Evolutionary conservation across 1,140 invertebrate species (phyloP).

Genomic region (Solenopsis invicta): DNA sequence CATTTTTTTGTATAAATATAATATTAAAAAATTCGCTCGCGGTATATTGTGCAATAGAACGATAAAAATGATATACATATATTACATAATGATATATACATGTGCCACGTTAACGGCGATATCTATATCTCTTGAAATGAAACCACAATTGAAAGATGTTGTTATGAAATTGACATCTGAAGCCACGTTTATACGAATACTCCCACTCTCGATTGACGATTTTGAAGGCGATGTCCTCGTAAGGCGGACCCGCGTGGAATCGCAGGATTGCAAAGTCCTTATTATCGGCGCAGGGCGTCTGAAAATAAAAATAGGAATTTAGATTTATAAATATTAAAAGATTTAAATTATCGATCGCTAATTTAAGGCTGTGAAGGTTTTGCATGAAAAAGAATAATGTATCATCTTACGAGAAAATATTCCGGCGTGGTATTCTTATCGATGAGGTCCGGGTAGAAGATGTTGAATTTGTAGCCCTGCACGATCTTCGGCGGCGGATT

Average conservation of each 20-base stretch:
- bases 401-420: slow-evolving; percentile 94
- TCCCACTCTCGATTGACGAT: slow-evolving; percentile 99
- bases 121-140: slow-evolving; percentile 99
- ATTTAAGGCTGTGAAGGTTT: background rate
- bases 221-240: slow-evolving; percentile 99
- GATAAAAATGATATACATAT: background rate
- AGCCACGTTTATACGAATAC: slow-evolving; percentile 99
- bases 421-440: slow-evolving; percentile 97
- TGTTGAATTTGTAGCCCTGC: slow-evolving; percentile 99
- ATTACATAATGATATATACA: slow-evolving; percentile 47
- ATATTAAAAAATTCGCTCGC: background rate
- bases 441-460: slow-evolving; percentile 99
- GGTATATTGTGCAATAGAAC: background rate
- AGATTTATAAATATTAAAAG: slow-evolving; percentile 4
- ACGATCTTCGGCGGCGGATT: slow-evolving; percentile 99
- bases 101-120: slow-evolving; percentile 92
- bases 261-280: slow-evolving; percentile 97
- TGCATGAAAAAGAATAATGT: background rate
- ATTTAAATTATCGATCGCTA: background rate
- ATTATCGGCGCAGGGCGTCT: slow-evolving; percentile 97
- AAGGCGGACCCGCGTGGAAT: slow-evolving; percentile 99
- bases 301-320: slow-evolving; percentile 81
- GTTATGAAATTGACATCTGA: slow-evolving; percentile 99
- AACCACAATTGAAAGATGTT: slow-evolving; percentile 99
- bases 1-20: slow-evolving; percentile 29